Evolutionary conservation across 2,797 vertebrate genomes (phyloP), one percentile per base, ranked within the genome.

Genomic region (Eurystomus glaucurus): DNA sequence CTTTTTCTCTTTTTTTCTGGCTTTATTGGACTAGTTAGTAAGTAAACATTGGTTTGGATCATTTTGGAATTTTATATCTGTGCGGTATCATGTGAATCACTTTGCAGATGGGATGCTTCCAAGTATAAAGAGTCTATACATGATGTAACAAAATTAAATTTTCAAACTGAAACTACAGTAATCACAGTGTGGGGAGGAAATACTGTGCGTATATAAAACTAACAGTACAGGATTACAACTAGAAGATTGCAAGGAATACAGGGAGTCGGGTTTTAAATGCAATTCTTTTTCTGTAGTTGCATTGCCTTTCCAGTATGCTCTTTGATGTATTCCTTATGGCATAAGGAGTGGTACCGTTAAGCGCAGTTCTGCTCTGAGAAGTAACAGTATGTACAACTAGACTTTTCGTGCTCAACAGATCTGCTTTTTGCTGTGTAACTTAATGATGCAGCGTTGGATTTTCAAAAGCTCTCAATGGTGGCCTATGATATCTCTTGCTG

Each of bases 131-230:
- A 75, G 23, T 51, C 75, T 79, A 26, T 23, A 70, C 55, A 66
- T 91, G 72, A 78, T 81, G 52, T 39, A 91, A 78, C 43, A 85
- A 90, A 88, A 74, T 41, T 70, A 37, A 85, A 76, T 78, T 93
- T 79, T 84, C 69, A 66, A 71, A 33, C 46, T 68, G 60, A 87
- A 92, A 75, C 31, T 71, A 29, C 43, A 29, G 37, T 80, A 79
- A 61, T 25, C 54, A 68, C 52, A 55, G 29, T 16, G 11, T 3
- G 17, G 35, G 35, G 14, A 70, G 58, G 64, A 84, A 76, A 64
- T 5, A 31, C 43, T 46, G 39, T 54, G 51, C 11, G 6, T 45
- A 4, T 65, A 8, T 81, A 65, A 70, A 91, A 72, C 43, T 60
- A 39, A 41, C 16, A 11, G 64, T 85, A 28, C 50, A 51, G 31